Conservation (phyloP, 30 jellyfish, hydroid and myxozoan genomes). For the Aurelia sp. region DNA sequence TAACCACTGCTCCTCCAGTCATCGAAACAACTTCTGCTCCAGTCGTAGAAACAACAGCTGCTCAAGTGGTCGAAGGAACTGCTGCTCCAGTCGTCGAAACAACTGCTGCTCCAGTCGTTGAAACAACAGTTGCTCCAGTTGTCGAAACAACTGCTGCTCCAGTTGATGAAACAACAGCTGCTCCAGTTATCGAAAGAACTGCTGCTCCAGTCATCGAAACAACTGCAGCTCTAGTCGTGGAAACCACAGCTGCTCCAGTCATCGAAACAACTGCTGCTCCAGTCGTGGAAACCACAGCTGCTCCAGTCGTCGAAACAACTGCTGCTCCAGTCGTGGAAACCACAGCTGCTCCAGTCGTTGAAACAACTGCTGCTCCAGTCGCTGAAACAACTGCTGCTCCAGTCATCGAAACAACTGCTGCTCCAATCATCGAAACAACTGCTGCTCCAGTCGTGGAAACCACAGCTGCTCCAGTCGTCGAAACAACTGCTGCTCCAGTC, state of each 20-base stretch:
- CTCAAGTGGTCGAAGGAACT: constrained; percentile 2
- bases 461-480: no score
- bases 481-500: no score
- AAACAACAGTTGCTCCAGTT: neutral
- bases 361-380: neutral
- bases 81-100: constrained; percentile 34
- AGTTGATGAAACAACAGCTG: constrained; percentile 33
- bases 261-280: no score
- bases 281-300: no score
- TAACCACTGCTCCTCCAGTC: no score
- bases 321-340: no score
- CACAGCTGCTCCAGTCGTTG: no score
- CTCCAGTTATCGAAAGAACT: constrained; percentile 44
- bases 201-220: constrained; percentile 35
- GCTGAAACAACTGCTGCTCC: constrained; percentile 32
- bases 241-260: no score
- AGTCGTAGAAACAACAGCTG: constrained; percentile 4
- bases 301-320: no score
- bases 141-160: constrained; percentile 13
- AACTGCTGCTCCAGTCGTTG: constrained; percentile 26
- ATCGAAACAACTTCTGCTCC: no score
- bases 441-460: constrained; percentile 1
- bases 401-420: constrained; percentile 32
- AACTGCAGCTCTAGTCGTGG: no score
- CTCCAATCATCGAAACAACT: constrained; percentile 19